Conservation (phyloP, 2,113 vertebrate species). For the Scartelaos histophorus region DNA sequence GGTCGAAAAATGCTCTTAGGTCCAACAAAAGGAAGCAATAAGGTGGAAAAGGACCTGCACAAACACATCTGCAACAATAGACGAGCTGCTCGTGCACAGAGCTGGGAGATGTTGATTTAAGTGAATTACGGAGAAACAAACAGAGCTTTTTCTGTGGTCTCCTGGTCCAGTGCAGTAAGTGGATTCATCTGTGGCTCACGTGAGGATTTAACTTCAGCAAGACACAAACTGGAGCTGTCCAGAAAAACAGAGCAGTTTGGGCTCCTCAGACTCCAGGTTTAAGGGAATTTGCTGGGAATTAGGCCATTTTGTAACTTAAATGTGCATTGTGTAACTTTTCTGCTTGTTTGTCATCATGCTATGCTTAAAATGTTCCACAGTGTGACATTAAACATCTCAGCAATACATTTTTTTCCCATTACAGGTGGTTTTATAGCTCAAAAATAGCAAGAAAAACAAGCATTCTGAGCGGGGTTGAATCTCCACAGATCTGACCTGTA, state of each 20-base stretch:
- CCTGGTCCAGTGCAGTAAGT: constrained; percentile 29
- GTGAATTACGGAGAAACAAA: constrained; percentile 34
- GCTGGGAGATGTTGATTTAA: constrained; percentile 31
- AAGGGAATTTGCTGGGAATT: constrained; percentile 53
- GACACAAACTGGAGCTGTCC: constrained; percentile 49
- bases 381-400: no score
- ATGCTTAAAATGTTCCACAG: no score
- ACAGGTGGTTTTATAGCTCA: no score
- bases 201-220: constrained; percentile 45
- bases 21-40: constrained; percentile 38
- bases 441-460: no score
- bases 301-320: no score
- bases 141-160: constrained; percentile 28
- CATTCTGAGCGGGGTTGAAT: no score
- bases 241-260: constrained; percentile 50
- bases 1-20: constrained; percentile 45
- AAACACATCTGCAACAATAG: constrained; percentile 35
- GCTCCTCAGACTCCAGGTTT: constrained; percentile 46
- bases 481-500: no score
- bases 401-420: no score
- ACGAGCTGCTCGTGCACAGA: background rate
- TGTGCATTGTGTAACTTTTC: no score
- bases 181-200: constrained; percentile 42
- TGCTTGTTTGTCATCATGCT: no score
- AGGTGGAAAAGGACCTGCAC: constrained; percentile 21